Evolutionary conservation across 1,140 invertebrate genomes (phyloP).

Genomic region (Branchinecta lindahli): DNA sequence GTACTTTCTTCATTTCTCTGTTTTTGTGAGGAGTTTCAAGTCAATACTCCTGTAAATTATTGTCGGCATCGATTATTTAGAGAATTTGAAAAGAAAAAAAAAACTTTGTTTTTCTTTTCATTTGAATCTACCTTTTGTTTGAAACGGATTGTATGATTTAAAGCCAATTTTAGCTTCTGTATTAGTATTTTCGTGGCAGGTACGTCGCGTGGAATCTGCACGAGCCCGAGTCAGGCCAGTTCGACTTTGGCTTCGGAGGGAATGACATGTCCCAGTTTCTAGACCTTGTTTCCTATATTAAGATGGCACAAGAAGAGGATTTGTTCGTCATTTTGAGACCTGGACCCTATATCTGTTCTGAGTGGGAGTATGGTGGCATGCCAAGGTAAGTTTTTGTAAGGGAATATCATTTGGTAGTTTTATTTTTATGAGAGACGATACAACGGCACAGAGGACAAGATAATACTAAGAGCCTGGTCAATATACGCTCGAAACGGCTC

Average conservation of each 20-base stretch:
- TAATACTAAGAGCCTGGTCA: not conserved
- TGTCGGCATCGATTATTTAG: no score
- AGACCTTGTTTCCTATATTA: constrained; percentile 31
- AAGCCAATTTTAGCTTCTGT: no score
- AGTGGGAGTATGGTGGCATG: constrained; percentile 44
- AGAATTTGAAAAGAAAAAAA: no score
- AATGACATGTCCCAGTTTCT: constrained; percentile 25
- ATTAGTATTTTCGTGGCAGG: constrained; percentile 23
- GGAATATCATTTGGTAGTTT: constrained; percentile 12
- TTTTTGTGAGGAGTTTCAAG: no score
- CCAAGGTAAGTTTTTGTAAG: constrained; percentile 24
- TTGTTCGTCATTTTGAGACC: constrained; percentile 35
- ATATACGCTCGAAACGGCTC: no score
- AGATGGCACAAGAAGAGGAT: constrained; percentile 33
- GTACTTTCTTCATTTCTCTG: no score
- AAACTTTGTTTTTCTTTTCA: no score
- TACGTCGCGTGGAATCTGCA: constrained; percentile 41
- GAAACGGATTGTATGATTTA: no score
- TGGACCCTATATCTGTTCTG: constrained; percentile 40
- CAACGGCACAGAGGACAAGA: not conserved
- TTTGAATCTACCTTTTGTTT: no score
- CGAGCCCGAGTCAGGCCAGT: constrained; percentile 33
- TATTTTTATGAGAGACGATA: no score
- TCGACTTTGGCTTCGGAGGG: constrained; percentile 31
- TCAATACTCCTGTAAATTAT: no score